Evolutionary conservation across 2,113 vertebrate species (phyloP), one percentile per base, ranked within the genome.

Genomic region (Actenoides lindsayi): DNA sequence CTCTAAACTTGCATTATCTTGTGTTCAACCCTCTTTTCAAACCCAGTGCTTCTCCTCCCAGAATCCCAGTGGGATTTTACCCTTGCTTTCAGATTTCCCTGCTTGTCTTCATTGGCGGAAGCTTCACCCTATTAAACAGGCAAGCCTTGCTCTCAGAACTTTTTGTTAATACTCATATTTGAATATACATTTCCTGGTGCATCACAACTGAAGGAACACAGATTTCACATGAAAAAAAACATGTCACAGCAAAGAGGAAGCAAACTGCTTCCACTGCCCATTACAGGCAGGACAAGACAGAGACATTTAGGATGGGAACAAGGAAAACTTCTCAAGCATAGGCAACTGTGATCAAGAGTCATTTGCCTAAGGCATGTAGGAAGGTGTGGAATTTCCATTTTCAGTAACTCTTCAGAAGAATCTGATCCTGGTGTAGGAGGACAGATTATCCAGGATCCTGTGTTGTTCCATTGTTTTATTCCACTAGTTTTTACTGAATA

Each of bases 181-280:
- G 30, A 88, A 73, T 30, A 14, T 23, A 69, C 23, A 41, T 71
- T 74, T 87, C 63, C 48, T 44, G 30, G 30, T 65, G 20, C 23
- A 23, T 30, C 19, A 60, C 1, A 1, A 33, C 20, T 3, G 1
- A 60, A 10, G 15, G 41, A 69, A 77, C 9, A 60, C 1, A 71
- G 37, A 79, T 13, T 68, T 82, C 42, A 68, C 1, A 5, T n/a
- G 51, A 15, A 69, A 88, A 83, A 56, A 65, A 46, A 46, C 25
- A 27, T 0, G 13, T 19, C 60, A 74, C 41, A 93, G 57, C 11
- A 82, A 94, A 89, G 28, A 69, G 10, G 23, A 80, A 93, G 46
- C 11, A 83, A 74, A 63, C 4, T 81, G 37, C 46, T 59, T 83
- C 80, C 46, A 59, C 28, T 51, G 21, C 6, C 37, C 21, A 9